These are phyloP conservation scores for Lepisosteus oculatus DNA, from an alignment of 2,113 vertebrate genomes.

Conservation along the genomic window DNA sequence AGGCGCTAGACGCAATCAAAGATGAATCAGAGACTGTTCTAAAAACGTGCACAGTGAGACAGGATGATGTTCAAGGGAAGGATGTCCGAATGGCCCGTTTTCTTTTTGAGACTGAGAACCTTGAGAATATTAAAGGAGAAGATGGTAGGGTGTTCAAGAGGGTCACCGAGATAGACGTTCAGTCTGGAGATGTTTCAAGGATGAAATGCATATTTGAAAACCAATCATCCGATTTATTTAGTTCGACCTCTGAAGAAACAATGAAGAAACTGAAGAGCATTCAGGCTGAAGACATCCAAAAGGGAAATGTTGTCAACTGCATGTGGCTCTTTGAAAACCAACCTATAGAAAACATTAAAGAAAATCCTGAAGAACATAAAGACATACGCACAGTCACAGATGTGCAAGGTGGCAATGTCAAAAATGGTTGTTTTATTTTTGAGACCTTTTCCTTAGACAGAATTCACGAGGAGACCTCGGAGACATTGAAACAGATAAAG, in stretches of 20 bases:
- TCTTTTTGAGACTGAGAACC: conserved; percentile 84
- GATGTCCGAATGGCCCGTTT: conserved; percentile 77
- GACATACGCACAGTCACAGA: conserved; percentile 69
- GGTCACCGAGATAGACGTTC: conserved; percentile 75
- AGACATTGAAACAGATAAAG: conserved; percentile 43
- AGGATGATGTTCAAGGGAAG: conserved; percentile 78
- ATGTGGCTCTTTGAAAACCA: conserved; percentile 88
- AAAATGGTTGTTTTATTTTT: conserved; percentile 81
- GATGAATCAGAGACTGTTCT: conserved; percentile 64
- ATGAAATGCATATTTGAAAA: conserved; percentile 87
- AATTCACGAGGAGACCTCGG: conserved; percentile 73
- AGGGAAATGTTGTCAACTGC: conserved; percentile 77
- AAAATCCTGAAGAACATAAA: conserved; percentile 51
- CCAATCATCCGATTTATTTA: conserved; percentile 76
- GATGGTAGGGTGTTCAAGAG: conserved; percentile 65
- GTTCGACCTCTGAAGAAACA: conserved; percentile 73
- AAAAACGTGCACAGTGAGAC: conserved; percentile 67
- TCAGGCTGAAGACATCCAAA: conserved; percentile 79
- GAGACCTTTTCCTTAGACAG: conserved; percentile 81
- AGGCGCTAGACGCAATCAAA: conserved; percentile 75
- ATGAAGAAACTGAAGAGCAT: conserved; percentile 73
- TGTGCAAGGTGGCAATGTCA: conserved; percentile 80
- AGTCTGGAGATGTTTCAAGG: conserved; percentile 79
- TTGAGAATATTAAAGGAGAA: conserved; percentile 73
- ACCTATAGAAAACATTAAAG: conserved; percentile 71